These are phyloP conservation scores for Keiferia lycopersicella DNA, from an alignment of 2,888 invertebrate genomes.

Conservation along the genomic window DNA sequence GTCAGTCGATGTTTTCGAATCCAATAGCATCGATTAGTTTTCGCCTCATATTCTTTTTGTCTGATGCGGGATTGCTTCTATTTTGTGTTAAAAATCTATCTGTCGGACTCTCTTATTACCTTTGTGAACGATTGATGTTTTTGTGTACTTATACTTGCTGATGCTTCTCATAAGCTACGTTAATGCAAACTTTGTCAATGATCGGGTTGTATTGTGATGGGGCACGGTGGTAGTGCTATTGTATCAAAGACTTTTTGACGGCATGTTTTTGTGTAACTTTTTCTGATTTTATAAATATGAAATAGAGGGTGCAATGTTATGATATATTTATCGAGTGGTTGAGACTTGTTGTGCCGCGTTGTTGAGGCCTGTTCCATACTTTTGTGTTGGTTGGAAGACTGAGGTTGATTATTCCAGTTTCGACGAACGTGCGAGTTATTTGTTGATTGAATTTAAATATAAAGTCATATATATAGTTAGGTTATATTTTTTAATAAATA, in stretches of 20 bases:
- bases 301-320: slow-evolving; percentile 76
- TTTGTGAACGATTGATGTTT: slow-evolving; percentile 30
- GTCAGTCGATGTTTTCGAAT: neutral
- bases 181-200: slow-evolving; percentile 48
- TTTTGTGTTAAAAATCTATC: neutral
- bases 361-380: slow-evolving; percentile 63
- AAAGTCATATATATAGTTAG: slow-evolving; percentile 82
- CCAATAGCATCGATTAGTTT: neutral
- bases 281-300: slow-evolving; percentile 55
- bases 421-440: slow-evolving; percentile 78
- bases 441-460: slow-evolving; percentile 81
- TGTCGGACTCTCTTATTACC: slow-evolving; percentile 28
- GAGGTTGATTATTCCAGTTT: slow-evolving; percentile 80
- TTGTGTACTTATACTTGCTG: slow-evolving; percentile 51
- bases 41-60: neutral
- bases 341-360: slow-evolving; percentile 55
- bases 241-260: slow-evolving; percentile 56
- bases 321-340: slow-evolving; percentile 49
- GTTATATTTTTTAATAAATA: slow-evolving; percentile 82
- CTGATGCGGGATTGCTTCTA: slow-evolving; percentile 12
- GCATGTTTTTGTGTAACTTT: slow-evolving; percentile 66
- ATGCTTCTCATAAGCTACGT: slow-evolving; percentile 39
- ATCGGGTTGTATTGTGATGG: slow-evolving; percentile 48
- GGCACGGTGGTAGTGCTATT: slow-evolving; percentile 44
- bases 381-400: slow-evolving; percentile 76